Base-by-base conservation (phyloP, 2,113 vertebrate species). In the Micronisus gabar region DNA sequence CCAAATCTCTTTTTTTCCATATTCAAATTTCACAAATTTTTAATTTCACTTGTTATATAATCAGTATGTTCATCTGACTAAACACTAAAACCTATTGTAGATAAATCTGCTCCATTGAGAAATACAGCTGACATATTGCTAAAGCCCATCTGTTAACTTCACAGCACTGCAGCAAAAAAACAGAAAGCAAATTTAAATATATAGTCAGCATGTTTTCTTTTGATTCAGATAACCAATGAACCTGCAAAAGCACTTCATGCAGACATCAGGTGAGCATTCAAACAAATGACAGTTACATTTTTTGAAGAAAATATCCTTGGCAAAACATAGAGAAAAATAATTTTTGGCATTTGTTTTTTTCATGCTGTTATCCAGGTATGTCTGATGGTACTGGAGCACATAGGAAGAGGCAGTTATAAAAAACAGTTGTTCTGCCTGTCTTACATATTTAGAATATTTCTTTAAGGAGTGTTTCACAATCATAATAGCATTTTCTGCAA, bases 261-360 rank as follows among this genome's bases (percentile, higher is more conserved):
- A 91, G 98, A 99, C 86, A 98, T 98, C 73, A 97, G 97, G 38
- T 95, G 97, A 70, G 98, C 98, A 47, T 99, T 99, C 95, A 98
- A 96, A 12, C 98, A 99, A 96, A 98, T 99, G 95, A 96, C 97
- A 80, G 52, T 73, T 84, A 93, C 89, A 1, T 99, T 98, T 97
- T 99, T 98, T 76, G 97, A 98, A 97, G 97, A 99, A 72, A 98
- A 98, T 83, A 76, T 97, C 43, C 97, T 99, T 90, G 98, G 97
- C 34, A 96, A 94, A 75, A 95, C 92, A 45, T 98, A 98, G 98
- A 99, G 98, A 96, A 99, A 99, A 97, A 97, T 98, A 1, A 93
- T 98, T 93, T 99, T 98, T 84, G 98, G 98, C 65, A 81, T 99
- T 85, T 98, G 96, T 92, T 99, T 99, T 95, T 98, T 99, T 90